Base-by-base conservation (phyloP, 2,888 invertebrate genomes). In the Drosophila meridiana region DNA sequence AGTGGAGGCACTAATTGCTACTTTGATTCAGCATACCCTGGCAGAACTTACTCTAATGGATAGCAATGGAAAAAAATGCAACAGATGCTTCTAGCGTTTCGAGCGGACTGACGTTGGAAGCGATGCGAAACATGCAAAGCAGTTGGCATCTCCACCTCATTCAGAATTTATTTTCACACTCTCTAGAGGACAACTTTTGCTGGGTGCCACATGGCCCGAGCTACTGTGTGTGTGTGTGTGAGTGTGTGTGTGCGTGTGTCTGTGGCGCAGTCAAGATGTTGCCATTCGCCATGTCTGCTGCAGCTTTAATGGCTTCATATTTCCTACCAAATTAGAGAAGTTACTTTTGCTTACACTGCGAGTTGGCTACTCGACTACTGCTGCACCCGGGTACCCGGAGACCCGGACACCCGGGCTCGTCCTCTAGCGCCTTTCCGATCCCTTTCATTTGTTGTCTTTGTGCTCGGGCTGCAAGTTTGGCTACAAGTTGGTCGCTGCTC, bases 221-320 rank as follows among this genome's bases (percentile, higher is more conserved):
- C 61, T 65, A 38, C 65, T 42, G 52, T 64, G 59, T 61, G 45
- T 69, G 57, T 61, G 47, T 67, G 66, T 61, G 55, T 56, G 61
- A 59, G 56, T 56, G 61, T 61, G 56, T 50, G 50, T 63, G 61
- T 69, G 52, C 58, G 42, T 67, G 47, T 58, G 75, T 58, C 66
- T 80, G 69, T 82, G 75, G 73, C 82, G 81, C 90, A 89, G 90
- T 70, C 90, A 90, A 91, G 90, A 91, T 89, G 91, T 82, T 90
- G 90, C 87, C 78, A 81, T 74, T 68, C 63, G 68, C 77, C 75
- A 71, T 86, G 82, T 76, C 83, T 82, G 79, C 77, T 83, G 76
- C 80, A 90, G 80, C 90, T 91, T 91, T 91, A 90, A 91, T 91
- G 89, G 91, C 89, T 91, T 90, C 91, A 91, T 91, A 91, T 91